Evolutionary conservation across 2,888 invertebrate species (phyloP).

Genomic region (Cordilura impudica): DNA sequence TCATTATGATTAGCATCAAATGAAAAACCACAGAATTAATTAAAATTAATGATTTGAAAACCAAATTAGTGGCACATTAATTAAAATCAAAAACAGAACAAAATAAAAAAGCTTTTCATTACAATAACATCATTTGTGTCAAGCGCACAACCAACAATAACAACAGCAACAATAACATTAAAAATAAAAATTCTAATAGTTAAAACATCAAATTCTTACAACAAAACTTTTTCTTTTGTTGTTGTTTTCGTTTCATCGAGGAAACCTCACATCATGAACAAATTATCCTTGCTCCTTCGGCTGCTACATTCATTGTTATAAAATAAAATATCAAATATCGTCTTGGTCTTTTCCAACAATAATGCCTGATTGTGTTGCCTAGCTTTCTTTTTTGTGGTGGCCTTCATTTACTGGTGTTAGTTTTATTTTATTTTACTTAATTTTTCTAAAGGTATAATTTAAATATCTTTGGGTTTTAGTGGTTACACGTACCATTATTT

Average conservation of each 20-base stretch:
- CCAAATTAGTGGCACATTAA: constrained; percentile 61
- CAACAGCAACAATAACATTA: neutral
- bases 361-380: neutral
- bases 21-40: constrained; percentile 59
- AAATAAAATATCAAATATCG: neutral
- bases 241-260: neutral
- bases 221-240: neutral
- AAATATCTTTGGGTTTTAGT: constrained; percentile 49
- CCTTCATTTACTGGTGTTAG: neutral
- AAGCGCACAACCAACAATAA: neutral
- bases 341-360: neutral
- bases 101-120: neutral
- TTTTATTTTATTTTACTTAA: neutral
- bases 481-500: neutral
- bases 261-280: neutral
- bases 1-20: constrained; percentile 62
- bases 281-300: neutral
- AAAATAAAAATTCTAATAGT: neutral
- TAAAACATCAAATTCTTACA: neutral
- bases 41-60: constrained; percentile 64
- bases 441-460: constrained; percentile 36
- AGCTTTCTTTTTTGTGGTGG: neutral
- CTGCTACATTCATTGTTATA: neutral
- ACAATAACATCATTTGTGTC: constrained; percentile 20
- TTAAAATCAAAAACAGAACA: constrained; percentile 20